phyloP scores from a whole-genome alignment of 2,113 vertebrate genomes.

The Tiliqua scincoides region DNA sequence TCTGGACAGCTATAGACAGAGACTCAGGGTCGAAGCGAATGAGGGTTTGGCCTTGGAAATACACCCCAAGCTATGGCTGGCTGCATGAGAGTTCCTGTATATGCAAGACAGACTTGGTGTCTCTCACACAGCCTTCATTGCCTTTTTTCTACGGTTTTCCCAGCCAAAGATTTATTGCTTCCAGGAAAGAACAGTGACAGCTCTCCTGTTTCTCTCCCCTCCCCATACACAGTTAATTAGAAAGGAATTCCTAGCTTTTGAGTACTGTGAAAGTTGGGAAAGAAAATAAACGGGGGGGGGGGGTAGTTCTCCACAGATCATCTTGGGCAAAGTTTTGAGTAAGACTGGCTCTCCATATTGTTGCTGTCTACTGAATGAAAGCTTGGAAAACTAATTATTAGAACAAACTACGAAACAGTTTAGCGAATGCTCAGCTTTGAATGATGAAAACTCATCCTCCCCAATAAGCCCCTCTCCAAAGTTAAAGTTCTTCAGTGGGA shows the following conservation, averaged over 20 bases:
- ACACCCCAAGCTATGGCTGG: not conserved
- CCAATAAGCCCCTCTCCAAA: no score
- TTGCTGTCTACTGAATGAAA: not conserved
- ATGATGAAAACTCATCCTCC: not conserved
- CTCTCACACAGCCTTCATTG: not conserved
- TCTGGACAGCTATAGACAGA: not conserved
- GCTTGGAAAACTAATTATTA: not conserved
- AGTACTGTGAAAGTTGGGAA: not conserved
- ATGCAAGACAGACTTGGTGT: not conserved
- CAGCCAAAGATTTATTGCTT: slow-evolving; percentile 9
- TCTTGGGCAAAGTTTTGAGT: not conserved
- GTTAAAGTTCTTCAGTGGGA: not conserved
- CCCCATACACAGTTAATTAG: not conserved
- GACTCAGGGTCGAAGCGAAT: not conserved
- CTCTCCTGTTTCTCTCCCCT: not conserved
- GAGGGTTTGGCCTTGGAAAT: not conserved
- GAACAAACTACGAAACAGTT: not conserved
- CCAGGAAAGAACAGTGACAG: not conserved
- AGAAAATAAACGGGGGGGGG: not conserved
- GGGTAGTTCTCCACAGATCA: not conserved
- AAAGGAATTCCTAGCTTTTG: not conserved
- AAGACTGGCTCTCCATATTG: not conserved
- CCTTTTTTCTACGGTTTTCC: not conserved
- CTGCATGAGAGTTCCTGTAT: not conserved
- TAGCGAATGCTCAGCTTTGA: not conserved